Evolutionary conservation across 2,113 vertebrate species (phyloP), one percentile per base, ranked within the genome.

Genomic region (Glaucomys volans): DNA sequence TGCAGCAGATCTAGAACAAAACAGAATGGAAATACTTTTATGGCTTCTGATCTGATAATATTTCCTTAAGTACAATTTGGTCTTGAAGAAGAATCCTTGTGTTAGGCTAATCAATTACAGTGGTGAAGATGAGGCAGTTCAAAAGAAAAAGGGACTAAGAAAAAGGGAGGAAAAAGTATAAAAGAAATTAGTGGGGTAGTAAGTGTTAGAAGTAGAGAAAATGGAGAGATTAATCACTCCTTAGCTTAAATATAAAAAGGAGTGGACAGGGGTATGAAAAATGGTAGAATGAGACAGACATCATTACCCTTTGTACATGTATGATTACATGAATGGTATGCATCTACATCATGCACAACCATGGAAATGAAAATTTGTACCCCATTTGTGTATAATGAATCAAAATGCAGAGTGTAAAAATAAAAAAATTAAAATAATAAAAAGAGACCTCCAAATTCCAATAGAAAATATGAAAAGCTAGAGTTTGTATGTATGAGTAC

Each of bases 221-320:
- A 22, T 10, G 18, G 30, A 82, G 14, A 35, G 0, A 47, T 50
- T 86, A 57, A 84, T 76, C 59, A 80, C 40, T 87, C 35, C 16
- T 94, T 83, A 47, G 16, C 32, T 93, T 74, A 80, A 85, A 83
- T 30, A 77, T 32, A 67, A 90, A n/a, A n/a, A n/a, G n/a, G n/a
- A n/a, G n/a, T n/a, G n/a, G n/a, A n/a, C n/a, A n/a, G n/a, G n/a
- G n/a, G n/a, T n/a, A n/a, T n/a, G n/a, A n/a, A n/a, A n/a, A n/a
- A n/a, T n/a, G n/a, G n/a, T n/a, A n/a, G n/a, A n/a, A n/a, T n/a
- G n/a, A n/a, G n/a, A n/a, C n/a, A n/a, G n/a, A n/a, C n/a, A n/a
- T n/a, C n/a, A n/a, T n/a, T n/a, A n/a, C n/a, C n/a, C n/a, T n/a
- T n/a, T n/a, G n/a, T n/a, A n/a, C n/a, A n/a, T n/a, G n/a, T n/a